phyloP scores from a whole-genome alignment of 2,888 invertebrate genomes.

The Macrophya alboannulata region DNA sequence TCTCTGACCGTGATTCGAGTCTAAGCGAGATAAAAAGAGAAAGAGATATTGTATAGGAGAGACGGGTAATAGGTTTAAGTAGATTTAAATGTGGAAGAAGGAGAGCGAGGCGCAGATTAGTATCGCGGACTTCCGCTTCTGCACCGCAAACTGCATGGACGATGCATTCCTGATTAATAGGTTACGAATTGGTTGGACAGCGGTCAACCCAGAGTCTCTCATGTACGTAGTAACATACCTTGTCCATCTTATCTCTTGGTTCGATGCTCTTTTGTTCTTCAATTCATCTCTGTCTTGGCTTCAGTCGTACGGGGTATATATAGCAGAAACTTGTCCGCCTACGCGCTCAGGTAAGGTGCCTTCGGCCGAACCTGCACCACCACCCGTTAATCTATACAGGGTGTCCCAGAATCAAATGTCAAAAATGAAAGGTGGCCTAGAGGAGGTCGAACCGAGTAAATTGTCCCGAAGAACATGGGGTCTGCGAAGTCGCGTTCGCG shows the following conservation, averaged over 20 bases:
- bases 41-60: neutral
- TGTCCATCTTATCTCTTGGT: constrained; percentile 46
- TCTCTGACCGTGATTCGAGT: constrained; percentile 29
- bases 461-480: too few relatives aligned
- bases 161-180: constrained; percentile 56
- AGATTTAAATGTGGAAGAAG: constrained; percentile 51
- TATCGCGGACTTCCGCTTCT: constrained; percentile 52
- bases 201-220: constrained; percentile 43
- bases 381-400: neutral
- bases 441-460: too few relatives aligned
- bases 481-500: too few relatives aligned
- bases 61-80: constrained; percentile 7
- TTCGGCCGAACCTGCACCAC: neutral
- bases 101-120: constrained; percentile 50
- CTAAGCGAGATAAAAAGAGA: neutral
- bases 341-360: neutral
- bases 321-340: constrained; percentile 30
- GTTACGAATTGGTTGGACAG: constrained; percentile 56
- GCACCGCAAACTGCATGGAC: constrained; percentile 43
- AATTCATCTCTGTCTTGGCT: constrained; percentile 43
- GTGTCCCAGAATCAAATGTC: too few relatives aligned
- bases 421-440: too few relatives aligned
- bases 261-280: constrained; percentile 49
- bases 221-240: constrained; percentile 30
- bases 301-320: neutral